Conservation (phyloP, 2,888 invertebrate species). For the Arenicola marina region DNA sequence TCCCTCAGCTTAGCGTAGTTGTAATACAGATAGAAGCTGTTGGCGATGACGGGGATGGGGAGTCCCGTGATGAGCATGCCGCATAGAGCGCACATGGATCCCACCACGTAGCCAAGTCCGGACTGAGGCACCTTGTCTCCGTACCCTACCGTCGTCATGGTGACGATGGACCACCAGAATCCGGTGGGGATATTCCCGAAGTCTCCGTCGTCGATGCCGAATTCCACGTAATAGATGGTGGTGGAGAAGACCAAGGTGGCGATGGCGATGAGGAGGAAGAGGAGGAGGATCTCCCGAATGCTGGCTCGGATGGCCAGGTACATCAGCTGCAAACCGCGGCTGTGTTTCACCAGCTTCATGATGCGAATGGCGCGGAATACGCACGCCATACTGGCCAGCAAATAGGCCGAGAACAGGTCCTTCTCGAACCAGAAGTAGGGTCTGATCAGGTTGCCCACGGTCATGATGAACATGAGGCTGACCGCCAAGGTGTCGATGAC, state of each 20-base stretch:
- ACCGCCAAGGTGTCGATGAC: slow-evolving; percentile 19
- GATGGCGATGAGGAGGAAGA: slow-evolving; percentile 25
- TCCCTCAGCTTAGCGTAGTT: slow-evolving; percentile 22
- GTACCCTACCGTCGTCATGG: slow-evolving; percentile 48
- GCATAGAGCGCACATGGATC: slow-evolving; percentile 40
- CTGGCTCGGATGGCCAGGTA: slow-evolving; percentile 22
- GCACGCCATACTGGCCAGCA: slow-evolving; percentile 10
- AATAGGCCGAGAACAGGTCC: slow-evolving; percentile 8
- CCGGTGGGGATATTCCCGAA: slow-evolving; percentile 34
- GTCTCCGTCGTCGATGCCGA: slow-evolving; percentile 12
- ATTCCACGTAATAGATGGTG: slow-evolving; percentile 26
- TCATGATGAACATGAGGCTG: slow-evolving; percentile 6
- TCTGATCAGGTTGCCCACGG: neutral
- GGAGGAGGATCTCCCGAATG: slow-evolving; percentile 23
- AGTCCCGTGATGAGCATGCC: slow-evolving; percentile 43
- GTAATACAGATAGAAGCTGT: slow-evolving; percentile 41
- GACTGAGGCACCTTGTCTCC: slow-evolving; percentile 42
- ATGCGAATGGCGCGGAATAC: slow-evolving; percentile 23
- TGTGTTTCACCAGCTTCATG: slow-evolving; percentile 26
- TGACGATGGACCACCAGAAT: slow-evolving; percentile 44
- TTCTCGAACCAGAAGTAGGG: slow-evolving; percentile 8
- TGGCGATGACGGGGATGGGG: slow-evolving; percentile 47
- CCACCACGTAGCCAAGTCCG: slow-evolving; percentile 39
- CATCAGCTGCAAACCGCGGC: slow-evolving; percentile 23
- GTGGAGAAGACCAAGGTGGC: slow-evolving; percentile 29